A percentile compares a stretch with the other conserved stretches of the same genome.
These are phyloP conservation scores for Diaprepes abbreviatus DNA, from an alignment of 2,888 invertebrate species.

Conservation along the genomic window DNA sequence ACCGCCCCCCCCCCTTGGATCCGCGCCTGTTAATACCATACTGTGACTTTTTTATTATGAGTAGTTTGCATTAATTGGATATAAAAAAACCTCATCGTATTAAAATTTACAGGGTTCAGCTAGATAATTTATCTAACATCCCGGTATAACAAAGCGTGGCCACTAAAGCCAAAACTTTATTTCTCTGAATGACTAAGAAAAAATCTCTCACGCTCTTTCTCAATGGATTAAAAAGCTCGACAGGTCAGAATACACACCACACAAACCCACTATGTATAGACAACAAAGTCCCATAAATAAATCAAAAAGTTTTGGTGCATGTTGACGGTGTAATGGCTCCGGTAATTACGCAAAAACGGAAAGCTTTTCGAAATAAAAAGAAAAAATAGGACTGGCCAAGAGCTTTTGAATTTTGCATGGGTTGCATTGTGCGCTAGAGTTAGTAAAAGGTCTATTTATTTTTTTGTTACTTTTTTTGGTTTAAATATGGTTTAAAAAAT, in stretches of 20 bases:
- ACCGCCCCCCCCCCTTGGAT: no score
- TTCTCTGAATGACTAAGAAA: slow-evolving; percentile 32
- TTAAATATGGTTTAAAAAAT: no score
- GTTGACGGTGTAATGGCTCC: slow-evolving; percentile 26
- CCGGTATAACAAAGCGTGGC: neutral
- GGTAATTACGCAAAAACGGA: slow-evolving; percentile 24
- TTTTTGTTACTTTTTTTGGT: no score
- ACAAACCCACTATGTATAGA: slow-evolving; percentile 52
- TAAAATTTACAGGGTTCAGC: no score
- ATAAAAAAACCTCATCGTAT: no score
- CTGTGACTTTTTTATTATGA: no score
- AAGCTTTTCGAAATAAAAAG: slow-evolving; percentile 12
- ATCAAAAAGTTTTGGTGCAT: slow-evolving; percentile 25
- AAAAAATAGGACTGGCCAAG: neutral
- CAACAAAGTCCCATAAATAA: slow-evolving; percentile 43
- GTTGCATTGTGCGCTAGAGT: neutral
- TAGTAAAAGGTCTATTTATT: neutral
- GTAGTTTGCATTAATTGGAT: no score
- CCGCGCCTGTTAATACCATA: no score
- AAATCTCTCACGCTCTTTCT: slow-evolving; percentile 55
- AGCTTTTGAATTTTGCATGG: slow-evolving; percentile 19
- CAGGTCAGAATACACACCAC: slow-evolving; percentile 59
- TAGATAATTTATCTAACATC: no score
- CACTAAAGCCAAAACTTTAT: neutral
- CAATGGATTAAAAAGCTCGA: slow-evolving; percentile 55